Evolutionary conservation across 1,140 invertebrate species (phyloP), one percentile per base, ranked within the genome.

Genomic region (Macrocentrus cingulum): DNA sequence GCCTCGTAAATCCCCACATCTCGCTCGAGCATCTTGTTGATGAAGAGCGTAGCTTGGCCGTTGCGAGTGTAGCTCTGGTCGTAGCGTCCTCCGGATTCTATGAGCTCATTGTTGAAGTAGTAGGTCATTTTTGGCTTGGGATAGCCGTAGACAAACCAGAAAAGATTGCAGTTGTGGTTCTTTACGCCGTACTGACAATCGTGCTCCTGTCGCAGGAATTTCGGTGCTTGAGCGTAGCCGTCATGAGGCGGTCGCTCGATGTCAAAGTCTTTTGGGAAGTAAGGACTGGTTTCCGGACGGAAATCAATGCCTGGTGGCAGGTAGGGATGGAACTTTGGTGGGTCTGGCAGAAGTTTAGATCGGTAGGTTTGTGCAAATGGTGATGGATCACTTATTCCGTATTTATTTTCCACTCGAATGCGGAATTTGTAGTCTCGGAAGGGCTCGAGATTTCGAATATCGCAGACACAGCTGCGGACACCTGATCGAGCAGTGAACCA

Each of bases 1-100:
- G 94, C 95, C 75, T 96, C 95, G 76, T 98, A 99, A 50, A 87
- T 83, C 16, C 97, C 97, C n/a, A 91, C 91, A 77, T 97, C 93
- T 16, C 89, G 82, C 37, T 96, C 93, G 25, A 91, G 68, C 91
- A 95, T 94, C 66, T 88, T 91, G 66, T 92, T 92, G 23, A 92
- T 88, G 63, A 92, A 93, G 3, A 95, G 80, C 0, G 90, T 91
- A 0, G 91, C 89, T 75, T 94, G 91, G 9, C 92, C 91, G 69
- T 94, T 96, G 62, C 91, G 85, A 0, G 91, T 92, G 68, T 95
- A 94, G 63, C 90, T 91, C 66, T 85, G 88, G 69, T 91, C 90
- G 66, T 89, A 95, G 60, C 90, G 80, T 4, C 91, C 90, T 3
- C 88, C 91, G 64, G 85, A 86, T 67, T 94, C 89, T 42, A 96